Evolutionary conservation across 2,888 invertebrate species (phyloP).

Genomic region (Chelonus formosanus): DNA sequence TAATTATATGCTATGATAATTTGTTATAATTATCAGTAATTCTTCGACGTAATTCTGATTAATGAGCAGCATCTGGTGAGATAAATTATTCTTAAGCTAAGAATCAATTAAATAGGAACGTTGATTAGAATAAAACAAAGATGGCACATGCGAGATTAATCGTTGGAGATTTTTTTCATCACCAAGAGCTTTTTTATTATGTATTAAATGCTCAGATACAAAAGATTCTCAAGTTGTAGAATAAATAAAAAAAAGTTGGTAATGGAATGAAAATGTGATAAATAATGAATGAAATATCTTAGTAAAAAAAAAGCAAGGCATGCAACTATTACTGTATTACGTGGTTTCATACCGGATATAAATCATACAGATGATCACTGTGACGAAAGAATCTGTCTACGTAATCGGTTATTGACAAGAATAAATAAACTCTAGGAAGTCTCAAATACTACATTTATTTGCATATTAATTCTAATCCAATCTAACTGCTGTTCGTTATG

Average conservation of each 20-base stretch:
- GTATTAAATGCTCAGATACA: too few species aligned
- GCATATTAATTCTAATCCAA: neutral
- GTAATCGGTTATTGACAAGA: constrained; percentile 27
- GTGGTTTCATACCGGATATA: constrained; percentile 19
- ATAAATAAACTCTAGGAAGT: constrained; percentile 20
- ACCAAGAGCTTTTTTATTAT: too few species aligned
- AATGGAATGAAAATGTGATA: constrained; percentile 14
- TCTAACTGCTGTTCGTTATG: constrained; percentile 3
- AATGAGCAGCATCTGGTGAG: neutral
- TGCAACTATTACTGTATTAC: neutral
- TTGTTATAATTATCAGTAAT: constrained; percentile 3
- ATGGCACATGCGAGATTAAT: too few species aligned
- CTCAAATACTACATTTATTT: constrained; percentile 8
- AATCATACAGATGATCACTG: constrained; percentile 16
- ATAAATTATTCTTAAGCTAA: constrained; percentile 2
- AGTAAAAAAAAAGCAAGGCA: neutral
- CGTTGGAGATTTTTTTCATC: too few species aligned
- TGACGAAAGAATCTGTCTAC: constrained; percentile 20
- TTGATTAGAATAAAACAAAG: neutral
- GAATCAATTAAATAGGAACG: neutral
- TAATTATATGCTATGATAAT: neutral
- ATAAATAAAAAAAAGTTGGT: neutral
- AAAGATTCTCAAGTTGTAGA: neutral
- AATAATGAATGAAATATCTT: constrained; percentile 11
- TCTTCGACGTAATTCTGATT: constrained; percentile 9